Base-by-base conservation (phyloP, 2,113 vertebrate genomes). In the Brachypodius melanocephalos region DNA sequence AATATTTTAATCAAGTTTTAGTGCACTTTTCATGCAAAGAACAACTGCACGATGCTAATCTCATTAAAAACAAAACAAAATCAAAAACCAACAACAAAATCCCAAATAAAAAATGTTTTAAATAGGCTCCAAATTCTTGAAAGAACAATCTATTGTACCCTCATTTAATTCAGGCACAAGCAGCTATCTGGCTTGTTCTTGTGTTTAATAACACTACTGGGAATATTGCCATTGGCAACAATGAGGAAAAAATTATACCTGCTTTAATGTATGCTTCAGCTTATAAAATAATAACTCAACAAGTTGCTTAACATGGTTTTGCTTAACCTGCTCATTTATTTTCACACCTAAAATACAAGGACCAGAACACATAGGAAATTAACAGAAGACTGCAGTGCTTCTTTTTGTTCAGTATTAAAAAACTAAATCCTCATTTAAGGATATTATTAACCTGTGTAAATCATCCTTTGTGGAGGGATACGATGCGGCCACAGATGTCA, bases 1-100 rank as follows among this genome's bases (percentile, higher is more conserved):
- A 95, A 78, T 34, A 68, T 92, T 92, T 91, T 74, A 91, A 85
- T 67, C 46, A 58, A 85, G 52, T 59, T 76, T 78, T 83, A 66
- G 57, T 58, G 48, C 45, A 42, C 12, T 93, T 89, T 45, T 65
- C 80, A 83, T 42, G 58, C 48, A 90, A 89, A 92, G 42, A 54
- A 28, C 42, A 45, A 29, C 61, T 76, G 40, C 18, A 71, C 8
- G 1, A 49, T 69, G 18, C 10, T 25, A 8, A 8, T 36, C 38
- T 88, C 72, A 43, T 32, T 20, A 54, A 62, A 55, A 66, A 31
- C n/a, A 63, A 36, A 43, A 19, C 12, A 22, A 40, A 63, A 48
- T 7, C 13, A 14, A 15, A 49, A 22, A 1, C 26, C 26, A 48
- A 11, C 11, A 40, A 21, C 4, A 24, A 24, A 55, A 26, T 8